phyloP scores from a whole-genome alignment of 2,797 vertebrate species.

The Aldrovandia affinis region DNA sequence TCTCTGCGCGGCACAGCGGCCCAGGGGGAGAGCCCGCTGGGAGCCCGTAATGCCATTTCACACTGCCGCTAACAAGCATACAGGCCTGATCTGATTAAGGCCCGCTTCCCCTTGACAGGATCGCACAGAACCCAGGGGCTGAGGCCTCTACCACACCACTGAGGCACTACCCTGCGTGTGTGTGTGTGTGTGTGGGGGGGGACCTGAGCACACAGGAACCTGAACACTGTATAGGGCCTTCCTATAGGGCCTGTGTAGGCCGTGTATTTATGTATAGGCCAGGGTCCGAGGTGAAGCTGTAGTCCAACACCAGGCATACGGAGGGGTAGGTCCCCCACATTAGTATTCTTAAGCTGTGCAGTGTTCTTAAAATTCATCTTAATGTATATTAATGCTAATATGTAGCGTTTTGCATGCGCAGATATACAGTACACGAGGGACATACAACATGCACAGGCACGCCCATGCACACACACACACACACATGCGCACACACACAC shows the following conservation, averaged over 20 bases:
- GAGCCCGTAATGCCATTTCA: conserved; percentile 31
- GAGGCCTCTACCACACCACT: not conserved
- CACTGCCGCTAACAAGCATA: conserved; percentile 28
- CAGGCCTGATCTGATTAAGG: conserved; percentile 31
- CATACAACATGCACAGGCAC: not conserved
- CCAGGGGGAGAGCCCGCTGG: not conserved
- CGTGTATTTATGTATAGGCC: too few relatives aligned
- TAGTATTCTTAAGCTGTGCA: not conserved
- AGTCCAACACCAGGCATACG: not conserved
- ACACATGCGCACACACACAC: not conserved
- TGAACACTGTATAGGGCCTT: not conserved
- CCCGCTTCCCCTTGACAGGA: conserved; percentile 10
- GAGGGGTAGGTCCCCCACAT: not conserved
- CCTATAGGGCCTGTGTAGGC: too few relatives aligned
- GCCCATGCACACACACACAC: not conserved
- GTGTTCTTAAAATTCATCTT: not conserved
- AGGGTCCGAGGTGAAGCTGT: not conserved
- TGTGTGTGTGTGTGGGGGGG: not conserved
- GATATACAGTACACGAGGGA: conserved; percentile 11
- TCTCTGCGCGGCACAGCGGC: not conserved
- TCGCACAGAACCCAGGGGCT: not conserved
- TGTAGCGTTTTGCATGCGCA: not conserved
- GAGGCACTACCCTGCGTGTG: not conserved
- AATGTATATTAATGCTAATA: not conserved
- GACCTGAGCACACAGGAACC: not conserved